A percentile compares a stretch with the other conserved stretches of the same genome.
These are phyloP conservation scores for Menidia beryllina DNA, from an alignment of 2,113 vertebrate species.

Conservation along the genomic window DNA sequence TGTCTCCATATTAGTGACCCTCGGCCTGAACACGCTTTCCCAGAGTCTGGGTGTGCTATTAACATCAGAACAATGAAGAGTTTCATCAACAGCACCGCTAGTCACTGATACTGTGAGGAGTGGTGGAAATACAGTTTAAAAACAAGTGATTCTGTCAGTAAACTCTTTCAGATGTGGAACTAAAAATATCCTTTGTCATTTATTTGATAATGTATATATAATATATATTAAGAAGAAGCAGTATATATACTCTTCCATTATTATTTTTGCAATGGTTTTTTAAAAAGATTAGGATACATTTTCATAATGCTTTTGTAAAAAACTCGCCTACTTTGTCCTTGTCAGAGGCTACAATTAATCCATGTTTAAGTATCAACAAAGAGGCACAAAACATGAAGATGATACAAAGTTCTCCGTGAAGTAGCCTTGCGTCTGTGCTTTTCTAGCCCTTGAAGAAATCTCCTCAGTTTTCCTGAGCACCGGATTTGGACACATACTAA, in stretches of 20 bases:
- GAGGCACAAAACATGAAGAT: conserved; percentile 12
- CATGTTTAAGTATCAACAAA: conserved; percentile 11
- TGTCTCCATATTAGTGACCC: conserved; percentile 64
- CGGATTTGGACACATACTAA: neutral
- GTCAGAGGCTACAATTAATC: neutral
- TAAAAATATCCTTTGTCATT: neutral
- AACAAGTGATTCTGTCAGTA: neutral
- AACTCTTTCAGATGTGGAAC: neutral
- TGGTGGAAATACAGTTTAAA: conserved; percentile 17
- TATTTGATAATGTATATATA: no score
- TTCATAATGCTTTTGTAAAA: conserved; percentile 25
- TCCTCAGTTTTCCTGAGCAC: conserved; percentile 11
- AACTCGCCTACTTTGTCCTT: neutral
- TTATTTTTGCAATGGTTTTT: neutral
- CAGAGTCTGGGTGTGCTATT: conserved; percentile 65
- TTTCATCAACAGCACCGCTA: conserved; percentile 46
- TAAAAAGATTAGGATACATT: neutral
- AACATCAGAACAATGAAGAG: conserved; percentile 69
- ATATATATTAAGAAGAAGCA: no score
- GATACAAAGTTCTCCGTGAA: neutral
- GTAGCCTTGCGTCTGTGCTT: neutral
- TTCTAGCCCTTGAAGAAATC: conserved; percentile 7
- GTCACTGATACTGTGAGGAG: conserved; percentile 24
- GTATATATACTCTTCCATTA: no score
- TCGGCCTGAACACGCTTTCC: conserved; percentile 68